Evolutionary conservation across 2,888 invertebrate genomes (phyloP).

Genomic region (Pseudococcus jackbeardsleyi): DNA sequence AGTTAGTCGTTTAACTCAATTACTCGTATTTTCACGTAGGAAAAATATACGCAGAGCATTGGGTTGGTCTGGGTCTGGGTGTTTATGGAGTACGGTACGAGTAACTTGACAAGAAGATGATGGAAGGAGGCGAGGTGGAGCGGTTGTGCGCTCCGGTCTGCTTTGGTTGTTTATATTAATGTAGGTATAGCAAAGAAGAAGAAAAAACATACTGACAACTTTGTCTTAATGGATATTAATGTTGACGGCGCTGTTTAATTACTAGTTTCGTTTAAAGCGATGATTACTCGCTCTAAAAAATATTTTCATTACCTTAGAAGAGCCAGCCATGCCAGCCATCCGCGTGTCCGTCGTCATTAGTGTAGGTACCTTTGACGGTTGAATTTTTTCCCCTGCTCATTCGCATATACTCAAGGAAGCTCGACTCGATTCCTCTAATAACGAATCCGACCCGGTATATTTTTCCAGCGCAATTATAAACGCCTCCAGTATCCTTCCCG

Average conservation of each 20-base stretch:
- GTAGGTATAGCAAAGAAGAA: not conserved
- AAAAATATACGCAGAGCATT: not conserved
- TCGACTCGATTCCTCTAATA: not conserved
- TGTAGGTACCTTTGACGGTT: slow-evolving; percentile 20
- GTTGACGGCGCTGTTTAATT: slow-evolving; percentile 17
- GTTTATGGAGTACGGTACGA: not conserved
- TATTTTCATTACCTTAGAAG: slow-evolving; percentile 8
- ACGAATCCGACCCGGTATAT: not conserved
- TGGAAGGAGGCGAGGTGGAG: not conserved
- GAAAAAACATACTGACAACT: not conserved
- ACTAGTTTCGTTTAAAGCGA: slow-evolving; percentile 33
- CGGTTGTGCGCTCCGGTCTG: not conserved
- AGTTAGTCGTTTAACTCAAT: slow-evolving; percentile 31
- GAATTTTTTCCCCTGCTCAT: not conserved
- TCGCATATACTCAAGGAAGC: not conserved
- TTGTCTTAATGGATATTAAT: slow-evolving; percentile 50
- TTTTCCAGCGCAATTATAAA: slow-evolving; percentile 19
- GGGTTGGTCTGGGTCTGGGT: not conserved
- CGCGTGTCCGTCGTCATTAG: not conserved
- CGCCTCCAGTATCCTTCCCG: slow-evolving; percentile 19
- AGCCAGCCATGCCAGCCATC: not conserved
- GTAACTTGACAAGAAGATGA: not conserved
- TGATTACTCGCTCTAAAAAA: slow-evolving; percentile 43
- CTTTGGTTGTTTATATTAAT: not conserved
- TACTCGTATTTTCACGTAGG: not conserved